Evolutionary conservation across 2,888 invertebrate species (phyloP).

Genomic region (Lamellibrachia columna): DNA sequence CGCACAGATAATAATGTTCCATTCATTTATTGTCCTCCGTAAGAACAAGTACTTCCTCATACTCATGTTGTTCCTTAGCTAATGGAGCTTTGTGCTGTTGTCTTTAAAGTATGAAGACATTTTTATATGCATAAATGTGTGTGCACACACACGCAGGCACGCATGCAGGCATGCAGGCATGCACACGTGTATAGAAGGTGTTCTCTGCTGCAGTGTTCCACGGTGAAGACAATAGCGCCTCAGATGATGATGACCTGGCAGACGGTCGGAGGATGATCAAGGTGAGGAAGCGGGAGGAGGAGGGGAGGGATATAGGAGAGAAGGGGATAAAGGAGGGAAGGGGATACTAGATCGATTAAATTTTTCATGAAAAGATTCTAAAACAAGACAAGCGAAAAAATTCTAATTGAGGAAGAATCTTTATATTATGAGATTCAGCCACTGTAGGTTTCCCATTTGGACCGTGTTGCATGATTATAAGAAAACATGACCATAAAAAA

Average conservation of each 20-base stretch:
- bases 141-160: too few relatives aligned
- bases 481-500: too few relatives aligned
- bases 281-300: conserved; percentile 40
- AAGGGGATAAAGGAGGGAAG: background rate
- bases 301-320: background rate
- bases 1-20: background rate
- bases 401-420: too few relatives aligned
- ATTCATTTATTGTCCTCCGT: too few relatives aligned
- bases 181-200: background rate
- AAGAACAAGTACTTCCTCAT: background rate
- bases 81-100: too few relatives aligned
- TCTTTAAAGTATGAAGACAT: too few relatives aligned
- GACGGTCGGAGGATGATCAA: conserved; percentile 59
- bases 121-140: too few relatives aligned
- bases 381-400: too few relatives aligned
- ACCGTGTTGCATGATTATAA: too few relatives aligned
- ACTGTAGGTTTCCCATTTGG: too few relatives aligned
- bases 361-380: background rate
- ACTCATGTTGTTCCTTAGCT: too few relatives aligned
- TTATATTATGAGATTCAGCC: too few relatives aligned
- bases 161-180: background rate
- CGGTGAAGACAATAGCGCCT: conserved; percentile 50
- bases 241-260: conserved; percentile 44
- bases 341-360: background rate
- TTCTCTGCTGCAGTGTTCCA: conserved; percentile 50